Percentiles rank a stretch among this genome's conserved stretches.
Conservation (phyloP, 1,140 invertebrate species). For the Lasioglossum baleicum region DNA sequence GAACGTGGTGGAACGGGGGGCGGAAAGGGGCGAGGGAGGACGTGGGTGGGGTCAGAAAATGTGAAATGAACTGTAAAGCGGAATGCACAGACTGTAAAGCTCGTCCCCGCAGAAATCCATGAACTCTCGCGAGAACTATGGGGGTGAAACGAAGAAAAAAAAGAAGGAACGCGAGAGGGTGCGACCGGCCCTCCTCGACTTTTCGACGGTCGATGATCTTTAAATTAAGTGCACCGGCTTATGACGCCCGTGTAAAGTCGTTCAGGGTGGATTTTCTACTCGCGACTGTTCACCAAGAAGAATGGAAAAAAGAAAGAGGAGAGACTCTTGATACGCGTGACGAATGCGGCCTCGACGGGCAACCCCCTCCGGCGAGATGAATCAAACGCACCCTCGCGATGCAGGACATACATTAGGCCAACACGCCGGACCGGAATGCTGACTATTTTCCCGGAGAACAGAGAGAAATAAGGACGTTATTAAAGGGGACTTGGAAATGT, state of each 20-base stretch:
- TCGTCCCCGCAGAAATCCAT: conserved; percentile 38
- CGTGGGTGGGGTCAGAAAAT: background rate
- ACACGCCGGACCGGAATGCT: conserved; percentile 55
- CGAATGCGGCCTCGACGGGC: conserved; percentile 60
- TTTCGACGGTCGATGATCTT: conserved; percentile 68
- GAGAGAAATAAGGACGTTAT: conserved; percentile 47
- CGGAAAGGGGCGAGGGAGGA: background rate
- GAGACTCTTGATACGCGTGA: conserved; percentile 67
- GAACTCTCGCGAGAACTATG: conserved; percentile 29
- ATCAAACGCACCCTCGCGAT: conserved; percentile 67
- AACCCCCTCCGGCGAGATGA: conserved; percentile 61
- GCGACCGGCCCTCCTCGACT: conserved; percentile 47
- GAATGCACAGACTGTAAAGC: conserved; percentile 74
- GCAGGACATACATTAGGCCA: conserved; percentile 65
- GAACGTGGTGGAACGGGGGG: background rate
- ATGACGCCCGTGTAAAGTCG: conserved; percentile 77
- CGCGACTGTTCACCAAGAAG: background rate
- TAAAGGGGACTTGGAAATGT: background rate
- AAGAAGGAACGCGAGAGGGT: conserved; percentile 35
- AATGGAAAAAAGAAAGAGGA: conserved; percentile 14
- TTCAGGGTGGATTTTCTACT: conserved; percentile 64
- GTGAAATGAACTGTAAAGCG: conserved; percentile 76
- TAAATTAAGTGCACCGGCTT: conserved; percentile 78
- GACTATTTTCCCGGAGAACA: conserved; percentile 46
- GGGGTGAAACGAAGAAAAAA: background rate